Conservation (phyloP, 2,113 vertebrate species). For the Brachirus orientalis region DNA sequence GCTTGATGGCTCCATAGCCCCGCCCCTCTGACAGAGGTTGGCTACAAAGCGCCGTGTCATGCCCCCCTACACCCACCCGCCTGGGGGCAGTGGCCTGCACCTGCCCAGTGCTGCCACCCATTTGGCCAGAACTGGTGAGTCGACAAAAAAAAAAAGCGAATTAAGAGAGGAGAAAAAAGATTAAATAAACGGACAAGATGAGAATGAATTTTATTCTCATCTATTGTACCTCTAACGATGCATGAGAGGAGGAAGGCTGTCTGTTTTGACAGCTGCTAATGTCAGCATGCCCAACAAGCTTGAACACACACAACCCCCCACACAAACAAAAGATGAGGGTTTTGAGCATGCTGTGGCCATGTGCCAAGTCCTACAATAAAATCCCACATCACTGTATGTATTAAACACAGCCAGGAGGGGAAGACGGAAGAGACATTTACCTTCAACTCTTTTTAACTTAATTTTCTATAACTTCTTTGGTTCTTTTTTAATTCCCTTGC, state of each 20-base stretch:
- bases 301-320: slow-evolving; percentile 19
- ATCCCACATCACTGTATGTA: slow-evolving; percentile 57
- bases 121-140: slow-evolving; percentile 74
- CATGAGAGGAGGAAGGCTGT: slow-evolving; percentile 39
- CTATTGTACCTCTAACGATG: slow-evolving; percentile 28
- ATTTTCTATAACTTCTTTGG: background rate
- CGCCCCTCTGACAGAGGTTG: slow-evolving; percentile 69
- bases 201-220: slow-evolving; percentile 26
- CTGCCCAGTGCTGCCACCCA: slow-evolving; percentile 28
- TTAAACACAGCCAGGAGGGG: slow-evolving; percentile 30
- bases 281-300: slow-evolving; percentile 47
- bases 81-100: slow-evolving; percentile 53
- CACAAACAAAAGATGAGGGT: slow-evolving; percentile 36
- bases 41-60: slow-evolving; percentile 64
- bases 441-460: background rate
- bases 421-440: slow-evolving; percentile 18
- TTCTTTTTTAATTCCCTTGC: background rate
- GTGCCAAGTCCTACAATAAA: slow-evolving; percentile 56
- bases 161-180: background rate
- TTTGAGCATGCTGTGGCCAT: slow-evolving; percentile 42
- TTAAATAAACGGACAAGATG: background rate
- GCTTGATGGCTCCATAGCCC: slow-evolving; percentile 63
- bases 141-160: background rate
- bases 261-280: slow-evolving; percentile 72
- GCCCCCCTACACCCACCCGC: slow-evolving; percentile 64